Conservation (phyloP, 2,888 invertebrate species). For the Germaria angustata region DNA sequence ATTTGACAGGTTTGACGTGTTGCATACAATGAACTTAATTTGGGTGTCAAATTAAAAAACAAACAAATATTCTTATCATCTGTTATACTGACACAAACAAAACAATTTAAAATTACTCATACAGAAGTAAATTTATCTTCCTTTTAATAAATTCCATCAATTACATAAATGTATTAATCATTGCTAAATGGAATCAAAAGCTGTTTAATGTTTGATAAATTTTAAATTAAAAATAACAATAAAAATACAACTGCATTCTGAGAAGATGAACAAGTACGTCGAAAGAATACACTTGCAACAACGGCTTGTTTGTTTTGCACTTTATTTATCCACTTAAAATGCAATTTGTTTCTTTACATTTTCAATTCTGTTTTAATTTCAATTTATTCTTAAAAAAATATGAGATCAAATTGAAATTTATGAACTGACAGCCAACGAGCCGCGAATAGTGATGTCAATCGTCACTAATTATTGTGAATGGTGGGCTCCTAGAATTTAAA, state of each 20-base stretch:
- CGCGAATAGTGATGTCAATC: not conserved
- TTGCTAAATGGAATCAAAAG: constrained; percentile 42
- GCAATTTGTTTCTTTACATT: constrained; percentile 27
- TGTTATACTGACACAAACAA: constrained; percentile 12
- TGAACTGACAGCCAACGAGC: constrained; percentile 12
- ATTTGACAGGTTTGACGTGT: not conserved
- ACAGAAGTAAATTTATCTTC: constrained; percentile 31
- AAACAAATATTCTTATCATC: not conserved
- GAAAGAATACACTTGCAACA: not conserved
- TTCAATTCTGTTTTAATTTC: constrained; percentile 5
- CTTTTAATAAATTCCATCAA: not conserved
- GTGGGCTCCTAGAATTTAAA: not conserved
- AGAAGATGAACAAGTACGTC: not conserved
- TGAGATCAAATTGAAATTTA: constrained; percentile 59
- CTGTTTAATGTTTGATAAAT: constrained; percentile 38
- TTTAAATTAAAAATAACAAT: constrained; percentile 16
- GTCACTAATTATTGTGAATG: not conserved
- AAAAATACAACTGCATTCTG: not conserved
- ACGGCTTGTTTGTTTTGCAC: constrained; percentile 31
- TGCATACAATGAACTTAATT: not conserved
- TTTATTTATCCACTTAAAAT: constrained; percentile 48
- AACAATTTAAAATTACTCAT: not conserved
- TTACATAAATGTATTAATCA: constrained; percentile 7
- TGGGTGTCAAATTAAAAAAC: not conserved
- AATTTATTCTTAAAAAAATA: constrained; percentile 38